Conservation (phyloP, 2,888 invertebrate genomes). For the Autographa gamma region DNA sequence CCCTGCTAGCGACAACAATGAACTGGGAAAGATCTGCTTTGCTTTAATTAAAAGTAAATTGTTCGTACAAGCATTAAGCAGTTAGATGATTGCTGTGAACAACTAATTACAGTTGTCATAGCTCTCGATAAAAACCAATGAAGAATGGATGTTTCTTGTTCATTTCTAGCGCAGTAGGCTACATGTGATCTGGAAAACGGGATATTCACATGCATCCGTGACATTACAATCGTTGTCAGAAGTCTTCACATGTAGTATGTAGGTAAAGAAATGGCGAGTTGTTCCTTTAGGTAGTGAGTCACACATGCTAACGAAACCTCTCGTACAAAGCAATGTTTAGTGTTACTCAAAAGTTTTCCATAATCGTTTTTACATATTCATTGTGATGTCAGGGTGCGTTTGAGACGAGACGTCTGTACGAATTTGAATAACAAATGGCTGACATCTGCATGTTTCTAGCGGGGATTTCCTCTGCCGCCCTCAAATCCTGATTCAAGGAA, state of each 20-base stretch:
- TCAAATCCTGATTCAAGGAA: constrained; percentile 70
- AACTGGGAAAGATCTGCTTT: constrained; percentile 69
- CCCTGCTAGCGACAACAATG: constrained; percentile 68
- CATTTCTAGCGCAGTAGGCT: constrained; percentile 18
- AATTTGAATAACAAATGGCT: constrained; percentile 88
- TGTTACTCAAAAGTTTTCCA: constrained; percentile 82
- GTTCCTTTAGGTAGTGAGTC: constrained; percentile 40
- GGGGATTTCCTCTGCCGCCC: constrained; percentile 73
- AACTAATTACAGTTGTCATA: constrained; percentile 54
- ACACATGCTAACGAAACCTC: constrained; percentile 46
- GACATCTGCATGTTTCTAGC: constrained; percentile 83
- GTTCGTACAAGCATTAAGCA: constrained; percentile 64
- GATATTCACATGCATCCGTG: constrained; percentile 1
- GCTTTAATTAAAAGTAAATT: constrained; percentile 81
- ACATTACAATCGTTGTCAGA: constrained; percentile 23
- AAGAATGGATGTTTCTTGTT: constrained; percentile 26
- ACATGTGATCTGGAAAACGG: background rate
- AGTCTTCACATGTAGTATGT: constrained; percentile 8
- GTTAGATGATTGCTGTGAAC: constrained; percentile 59
- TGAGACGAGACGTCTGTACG: constrained; percentile 79
- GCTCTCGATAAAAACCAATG: constrained; percentile 40
- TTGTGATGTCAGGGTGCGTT: constrained; percentile 84
- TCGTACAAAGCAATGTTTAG: constrained; percentile 61
- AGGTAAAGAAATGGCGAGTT: constrained; percentile 4
- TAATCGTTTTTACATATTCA: constrained; percentile 88